These are phyloP conservation scores for Dendrolimus pini DNA, from an alignment of 2,888 invertebrate species.

Conservation along the genomic window DNA sequence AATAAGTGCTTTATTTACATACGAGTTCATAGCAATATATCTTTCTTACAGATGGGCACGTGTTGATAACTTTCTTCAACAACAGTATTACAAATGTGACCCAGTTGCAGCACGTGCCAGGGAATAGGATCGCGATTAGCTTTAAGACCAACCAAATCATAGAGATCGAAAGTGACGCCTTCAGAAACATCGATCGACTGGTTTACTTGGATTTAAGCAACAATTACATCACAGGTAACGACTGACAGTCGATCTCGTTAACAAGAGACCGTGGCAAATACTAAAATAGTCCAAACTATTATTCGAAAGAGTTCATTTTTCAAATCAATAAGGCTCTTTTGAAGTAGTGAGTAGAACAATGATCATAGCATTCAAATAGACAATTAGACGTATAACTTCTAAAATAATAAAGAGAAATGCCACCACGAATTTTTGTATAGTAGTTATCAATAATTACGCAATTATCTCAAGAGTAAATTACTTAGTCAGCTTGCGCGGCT, in stretches of 20 bases:
- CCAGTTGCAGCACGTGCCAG: conserved; percentile 56
- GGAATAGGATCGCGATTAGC: conserved; percentile 61
- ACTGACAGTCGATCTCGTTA: too few relatives aligned
- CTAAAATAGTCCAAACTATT: too few relatives aligned
- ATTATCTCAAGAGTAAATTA: conserved; percentile 7
- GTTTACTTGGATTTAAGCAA: conserved; percentile 76
- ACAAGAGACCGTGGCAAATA: conserved; percentile 9
- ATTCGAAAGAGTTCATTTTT: too few relatives aligned
- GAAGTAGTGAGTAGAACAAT: too few relatives aligned
- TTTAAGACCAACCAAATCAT: conserved; percentile 70
- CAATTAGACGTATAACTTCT: too few relatives aligned
- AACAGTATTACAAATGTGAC: conserved; percentile 70
- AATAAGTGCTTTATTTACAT: not conserved
- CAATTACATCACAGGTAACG: conserved; percentile 70
- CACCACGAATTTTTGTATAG: not conserved
- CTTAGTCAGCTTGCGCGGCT: not conserved
- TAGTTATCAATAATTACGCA: conserved; percentile 8
- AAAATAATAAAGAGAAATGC: not conserved
- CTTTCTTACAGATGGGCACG: conserved; percentile 49
- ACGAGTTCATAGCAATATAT: not conserved
- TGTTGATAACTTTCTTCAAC: conserved; percentile 75
- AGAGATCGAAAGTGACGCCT: conserved; percentile 69
- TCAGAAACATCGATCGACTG: conserved; percentile 64
- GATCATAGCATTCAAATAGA: too few relatives aligned
- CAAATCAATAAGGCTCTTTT: too few relatives aligned